A percentile compares a stretch with the other conserved stretches of the same genome.
These are phyloP conservation scores for Quiscalus mexicanus DNA, from an alignment of 2,113 vertebrate species.

Conservation along the genomic window DNA sequence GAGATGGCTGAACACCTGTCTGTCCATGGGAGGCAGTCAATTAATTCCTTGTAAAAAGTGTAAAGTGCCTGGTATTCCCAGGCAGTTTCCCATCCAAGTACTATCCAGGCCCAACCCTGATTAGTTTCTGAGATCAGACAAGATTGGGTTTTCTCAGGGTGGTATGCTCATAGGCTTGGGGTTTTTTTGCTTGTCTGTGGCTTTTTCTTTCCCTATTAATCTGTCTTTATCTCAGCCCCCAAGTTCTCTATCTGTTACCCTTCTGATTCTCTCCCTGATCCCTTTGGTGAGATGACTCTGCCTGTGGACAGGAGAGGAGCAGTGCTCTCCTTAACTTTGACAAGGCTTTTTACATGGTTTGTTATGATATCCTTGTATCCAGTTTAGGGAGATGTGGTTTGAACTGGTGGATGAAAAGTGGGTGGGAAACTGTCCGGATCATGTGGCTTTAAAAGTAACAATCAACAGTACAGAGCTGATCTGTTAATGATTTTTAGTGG, in stretches of 20 bases:
- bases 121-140: not conserved
- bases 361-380: not conserved
- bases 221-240: not conserved
- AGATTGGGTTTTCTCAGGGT: not conserved
- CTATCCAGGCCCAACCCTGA: not conserved
- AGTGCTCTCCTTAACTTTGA: not conserved
- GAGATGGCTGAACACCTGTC: not conserved
- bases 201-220: not conserved
- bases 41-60: not conserved
- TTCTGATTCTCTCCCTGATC: not conserved
- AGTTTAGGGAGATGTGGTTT: not conserved
- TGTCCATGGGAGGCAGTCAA: not conserved
- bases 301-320: not conserved
- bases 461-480: not conserved
- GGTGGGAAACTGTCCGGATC: not conserved
- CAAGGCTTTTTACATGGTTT: not conserved
- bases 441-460: not conserved
- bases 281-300: not conserved
- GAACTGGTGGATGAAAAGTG: not conserved
- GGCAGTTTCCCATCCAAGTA: not conserved
- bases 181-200: not conserved
- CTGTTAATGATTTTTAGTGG: not conserved
- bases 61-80: not conserved
- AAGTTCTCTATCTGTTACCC: not conserved
- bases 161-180: not conserved